Percentiles rank a stretch among this genome's conserved stretches.
These are phyloP conservation scores for Percina caprodes DNA, from an alignment of 2,113 vertebrate genomes.

Conservation along the genomic window DNA sequence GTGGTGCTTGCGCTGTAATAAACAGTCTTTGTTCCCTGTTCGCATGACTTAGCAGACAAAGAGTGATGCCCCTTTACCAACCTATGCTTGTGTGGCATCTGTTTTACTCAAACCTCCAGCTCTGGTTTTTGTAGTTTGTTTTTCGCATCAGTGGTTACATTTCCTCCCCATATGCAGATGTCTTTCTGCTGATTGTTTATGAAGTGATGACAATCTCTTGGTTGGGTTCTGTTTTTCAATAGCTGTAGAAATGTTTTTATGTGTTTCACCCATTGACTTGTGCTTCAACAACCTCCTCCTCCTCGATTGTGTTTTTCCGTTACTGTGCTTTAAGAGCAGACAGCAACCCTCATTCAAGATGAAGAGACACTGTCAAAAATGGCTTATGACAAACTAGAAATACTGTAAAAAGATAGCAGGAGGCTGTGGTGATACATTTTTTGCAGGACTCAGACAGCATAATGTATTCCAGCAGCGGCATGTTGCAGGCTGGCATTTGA, in stretches of 20 bases:
- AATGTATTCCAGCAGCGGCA: slow-evolving; percentile 34
- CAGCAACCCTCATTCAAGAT: slow-evolving; percentile 13
- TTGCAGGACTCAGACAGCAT: slow-evolving; percentile 3
- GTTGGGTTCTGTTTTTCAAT: not conserved
- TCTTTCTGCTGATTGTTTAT: slow-evolving; percentile 45
- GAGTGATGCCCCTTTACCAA: slow-evolving; percentile 58
- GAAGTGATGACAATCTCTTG: slow-evolving; percentile 18
- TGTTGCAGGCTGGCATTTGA: slow-evolving; percentile 62
- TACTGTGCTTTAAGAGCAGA: not conserved
- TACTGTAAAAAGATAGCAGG: not conserved
- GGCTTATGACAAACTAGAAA: slow-evolving; percentile 2
- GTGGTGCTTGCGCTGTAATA: slow-evolving; percentile 67
- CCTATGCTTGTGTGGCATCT: slow-evolving; percentile 57
- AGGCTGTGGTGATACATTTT: not conserved
- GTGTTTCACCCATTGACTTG: not conserved
- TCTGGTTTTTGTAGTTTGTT: slow-evolving; percentile 33
- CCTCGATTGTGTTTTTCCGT: not conserved
- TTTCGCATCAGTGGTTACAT: slow-evolving; percentile 31
- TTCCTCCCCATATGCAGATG: slow-evolving; percentile 44
- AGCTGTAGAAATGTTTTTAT: not conserved
- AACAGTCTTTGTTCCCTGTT: slow-evolving; percentile 66
- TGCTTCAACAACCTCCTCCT: not conserved
- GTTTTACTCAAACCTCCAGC: slow-evolving; percentile 58
- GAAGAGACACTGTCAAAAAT: slow-evolving; percentile 15
- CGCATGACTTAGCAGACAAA: slow-evolving; percentile 66